Evolutionary conservation across 2,888 invertebrate genomes (phyloP).

Genomic region (Eupithecia subfuscata): DNA sequence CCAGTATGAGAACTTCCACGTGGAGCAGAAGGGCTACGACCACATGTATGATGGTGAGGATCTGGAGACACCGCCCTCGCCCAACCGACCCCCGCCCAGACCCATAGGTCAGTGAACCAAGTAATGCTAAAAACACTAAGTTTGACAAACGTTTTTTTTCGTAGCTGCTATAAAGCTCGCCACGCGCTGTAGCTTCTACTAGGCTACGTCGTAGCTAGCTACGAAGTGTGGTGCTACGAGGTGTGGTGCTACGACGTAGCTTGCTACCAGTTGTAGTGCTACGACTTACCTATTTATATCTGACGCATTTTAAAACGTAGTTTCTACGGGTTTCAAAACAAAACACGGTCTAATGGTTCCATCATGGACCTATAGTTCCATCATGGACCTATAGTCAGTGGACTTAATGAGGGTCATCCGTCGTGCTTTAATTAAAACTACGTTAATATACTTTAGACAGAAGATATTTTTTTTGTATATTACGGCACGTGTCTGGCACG

Average conservation of each 20-base stretch:
- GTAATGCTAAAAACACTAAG: neutral
- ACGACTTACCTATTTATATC: neutral
- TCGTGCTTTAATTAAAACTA: neutral
- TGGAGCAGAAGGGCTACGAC: conserved; percentile 83
- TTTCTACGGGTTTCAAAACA: neutral
- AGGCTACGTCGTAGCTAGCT: neutral
- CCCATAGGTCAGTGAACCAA: conserved; percentile 82
- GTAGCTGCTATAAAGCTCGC: neutral
- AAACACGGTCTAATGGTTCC: neutral
- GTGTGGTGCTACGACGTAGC: neutral
- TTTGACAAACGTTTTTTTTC: neutral
- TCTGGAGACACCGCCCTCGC: conserved; percentile 91
- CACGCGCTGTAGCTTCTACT: neutral
- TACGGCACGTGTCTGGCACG: neutral
- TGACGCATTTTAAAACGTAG: neutral
- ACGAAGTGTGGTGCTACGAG: neutral
- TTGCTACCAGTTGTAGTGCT: neutral
- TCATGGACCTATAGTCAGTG: too few species aligned
- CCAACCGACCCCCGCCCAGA: conserved; percentile 92
- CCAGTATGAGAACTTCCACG: conserved; percentile 87
- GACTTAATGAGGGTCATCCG: neutral
- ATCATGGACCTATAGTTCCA: neutral
- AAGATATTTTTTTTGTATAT: neutral
- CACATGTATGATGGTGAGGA: conserved; percentile 87
- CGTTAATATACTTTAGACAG: neutral